A percentile compares a stretch with the other conserved stretches of the same genome.
These are phyloP conservation scores for Drosophila pallidifrons DNA, from an alignment of 1,140 invertebrate species.

Conservation along the genomic window DNA sequence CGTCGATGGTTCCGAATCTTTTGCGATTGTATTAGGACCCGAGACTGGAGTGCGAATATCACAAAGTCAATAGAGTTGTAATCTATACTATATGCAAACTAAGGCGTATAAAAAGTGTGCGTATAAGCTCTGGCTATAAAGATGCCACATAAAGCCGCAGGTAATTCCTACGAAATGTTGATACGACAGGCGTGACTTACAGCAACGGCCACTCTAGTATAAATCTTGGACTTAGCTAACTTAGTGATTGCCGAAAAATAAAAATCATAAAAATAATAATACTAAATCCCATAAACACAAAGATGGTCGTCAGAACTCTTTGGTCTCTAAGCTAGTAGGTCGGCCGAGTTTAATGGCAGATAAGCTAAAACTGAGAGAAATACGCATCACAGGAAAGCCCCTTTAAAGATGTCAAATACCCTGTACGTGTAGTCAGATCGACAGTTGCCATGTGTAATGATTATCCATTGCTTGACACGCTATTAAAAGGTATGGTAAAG, in stretches of 20 bases:
- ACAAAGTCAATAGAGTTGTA: slow-evolving; percentile 50
- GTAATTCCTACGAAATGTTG: slow-evolving; percentile 27
- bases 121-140: slow-evolving; percentile 34
- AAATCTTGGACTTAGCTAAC: slow-evolving; percentile 60
- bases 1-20: slow-evolving; percentile 51
- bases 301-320: slow-evolving; percentile 17
- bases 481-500: neutral
- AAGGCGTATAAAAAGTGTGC: slow-evolving; percentile 34
- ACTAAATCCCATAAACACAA: slow-evolving; percentile 19
- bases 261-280: neutral
- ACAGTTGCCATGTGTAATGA: neutral
- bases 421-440: neutral
- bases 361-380: slow-evolving; percentile 43
- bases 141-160: slow-evolving; percentile 17
- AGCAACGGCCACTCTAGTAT: slow-evolving; percentile 48
- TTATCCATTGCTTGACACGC: neutral
- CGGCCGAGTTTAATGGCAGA: slow-evolving; percentile 72
- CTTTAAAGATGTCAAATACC: neutral
- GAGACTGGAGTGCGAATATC: slow-evolving; percentile 6
- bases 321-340: slow-evolving; percentile 27
- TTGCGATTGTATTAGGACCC: slow-evolving; percentile 3
- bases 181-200: slow-evolving; percentile 69
- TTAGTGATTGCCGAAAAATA: slow-evolving; percentile 31
- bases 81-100: slow-evolving; percentile 64
- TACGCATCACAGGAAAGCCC: slow-evolving; percentile 36